These are phyloP conservation scores for Capitella teleta DNA, from an alignment of 1,140 invertebrate genomes.

Conservation along the genomic window DNA sequence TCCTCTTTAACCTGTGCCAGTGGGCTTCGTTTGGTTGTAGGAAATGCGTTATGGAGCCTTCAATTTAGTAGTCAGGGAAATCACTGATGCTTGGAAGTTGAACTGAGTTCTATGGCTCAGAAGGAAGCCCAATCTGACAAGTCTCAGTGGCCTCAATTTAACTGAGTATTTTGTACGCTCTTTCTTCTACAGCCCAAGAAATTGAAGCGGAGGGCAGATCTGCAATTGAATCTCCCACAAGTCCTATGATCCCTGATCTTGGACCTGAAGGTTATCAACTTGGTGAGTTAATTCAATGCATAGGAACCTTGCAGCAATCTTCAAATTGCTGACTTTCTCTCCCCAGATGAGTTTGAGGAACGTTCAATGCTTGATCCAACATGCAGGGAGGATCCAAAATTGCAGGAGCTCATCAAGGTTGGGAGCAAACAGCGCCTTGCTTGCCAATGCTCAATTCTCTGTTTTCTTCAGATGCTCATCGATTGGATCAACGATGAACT, in stretches of 20 bases:
- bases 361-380: slow-evolving; percentile 85
- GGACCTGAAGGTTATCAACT: slow-evolving; percentile 84
- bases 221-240: slow-evolving; percentile 90
- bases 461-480: slow-evolving; percentile 58
- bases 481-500: slow-evolving; percentile 98
- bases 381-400: slow-evolving; percentile 73
- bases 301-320: not conserved
- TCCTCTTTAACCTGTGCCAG: not conserved
- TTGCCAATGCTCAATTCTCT: not conserved
- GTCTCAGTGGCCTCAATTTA: too few species aligned
- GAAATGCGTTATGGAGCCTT: not conserved
- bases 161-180: not conserved
- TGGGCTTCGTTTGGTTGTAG: not conserved
- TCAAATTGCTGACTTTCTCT: not conserved
- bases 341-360: slow-evolving; percentile 87
- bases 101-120: too few species aligned
- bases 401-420: slow-evolving; percentile 65
- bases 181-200: slow-evolving; percentile 66
- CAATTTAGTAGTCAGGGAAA: not conserved
- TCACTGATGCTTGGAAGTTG: not conserved
- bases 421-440: not conserved
- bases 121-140: too few species aligned
- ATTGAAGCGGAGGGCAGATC: slow-evolving; percentile 90
- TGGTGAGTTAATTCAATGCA: slow-evolving; percentile 48
- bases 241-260: slow-evolving; percentile 67